Conservation (phyloP, 2,888 invertebrate genomes). For the Ramazzottius varieornatus region DNA sequence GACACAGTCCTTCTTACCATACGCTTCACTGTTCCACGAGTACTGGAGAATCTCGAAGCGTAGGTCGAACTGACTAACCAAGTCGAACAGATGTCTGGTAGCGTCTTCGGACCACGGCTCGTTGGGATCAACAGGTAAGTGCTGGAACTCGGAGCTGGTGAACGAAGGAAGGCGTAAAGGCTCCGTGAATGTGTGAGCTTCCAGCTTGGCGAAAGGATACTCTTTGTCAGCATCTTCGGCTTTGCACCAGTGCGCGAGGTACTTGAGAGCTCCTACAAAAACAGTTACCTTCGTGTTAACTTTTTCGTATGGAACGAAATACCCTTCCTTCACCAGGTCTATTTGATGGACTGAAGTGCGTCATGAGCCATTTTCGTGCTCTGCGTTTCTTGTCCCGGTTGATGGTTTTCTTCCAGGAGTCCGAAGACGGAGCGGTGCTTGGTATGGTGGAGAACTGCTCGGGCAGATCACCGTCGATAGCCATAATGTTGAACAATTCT, state of each 20-base stretch:
- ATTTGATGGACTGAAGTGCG: too few relatives aligned
- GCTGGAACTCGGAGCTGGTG: background rate
- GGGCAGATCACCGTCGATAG: background rate
- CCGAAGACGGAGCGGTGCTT: background rate
- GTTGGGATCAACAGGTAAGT: background rate
- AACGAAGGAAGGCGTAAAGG: background rate
- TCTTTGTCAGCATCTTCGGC: constrained; percentile 1
- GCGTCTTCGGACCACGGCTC: background rate
- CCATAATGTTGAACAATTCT: background rate
- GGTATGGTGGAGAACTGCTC: background rate
- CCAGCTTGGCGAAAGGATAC: background rate
- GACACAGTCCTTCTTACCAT: background rate
- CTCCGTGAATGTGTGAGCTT: background rate
- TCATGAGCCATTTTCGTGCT: background rate
- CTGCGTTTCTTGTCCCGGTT: background rate
- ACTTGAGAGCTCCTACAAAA: too few relatives aligned
- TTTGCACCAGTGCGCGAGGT: constrained; percentile 1
- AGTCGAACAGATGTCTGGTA: background rate
- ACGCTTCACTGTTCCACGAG: background rate
- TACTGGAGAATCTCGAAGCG: background rate
- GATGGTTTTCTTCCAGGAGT: background rate
- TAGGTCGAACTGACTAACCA: background rate
- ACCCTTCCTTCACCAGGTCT: too few relatives aligned
- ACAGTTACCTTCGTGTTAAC: too few relatives aligned
- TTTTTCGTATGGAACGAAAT: too few relatives aligned